phyloP scores from a whole-genome alignment of 2,113 vertebrate genomes.

The Malurus elegans region DNA sequence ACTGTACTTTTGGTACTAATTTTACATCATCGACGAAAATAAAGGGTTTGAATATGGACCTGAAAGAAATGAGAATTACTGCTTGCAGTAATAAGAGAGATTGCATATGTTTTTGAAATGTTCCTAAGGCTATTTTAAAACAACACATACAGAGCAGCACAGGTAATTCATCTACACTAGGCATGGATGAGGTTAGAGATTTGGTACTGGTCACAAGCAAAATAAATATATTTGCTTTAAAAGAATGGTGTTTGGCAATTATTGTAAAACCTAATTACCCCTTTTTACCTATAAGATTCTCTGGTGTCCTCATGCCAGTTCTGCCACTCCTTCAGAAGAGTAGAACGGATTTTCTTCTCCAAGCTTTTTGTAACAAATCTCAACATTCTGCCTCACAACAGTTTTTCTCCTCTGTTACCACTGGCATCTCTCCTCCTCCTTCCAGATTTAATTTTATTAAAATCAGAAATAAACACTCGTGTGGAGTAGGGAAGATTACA shows the following conservation, averaged over 20 bases:
- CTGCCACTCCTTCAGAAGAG: not conserved
- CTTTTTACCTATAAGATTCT: not conserved
- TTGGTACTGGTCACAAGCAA: not conserved
- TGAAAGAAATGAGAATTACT: slow-evolving; percentile 58
- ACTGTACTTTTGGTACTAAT: slow-evolving; percentile 77
- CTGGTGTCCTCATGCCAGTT: not conserved
- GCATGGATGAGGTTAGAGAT: not conserved
- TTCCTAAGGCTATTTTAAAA: not conserved
- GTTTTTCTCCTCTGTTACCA: not conserved
- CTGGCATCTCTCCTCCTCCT: not conserved
- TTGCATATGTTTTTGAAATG: not conserved
- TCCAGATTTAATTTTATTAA: not conserved
- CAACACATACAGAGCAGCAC: not conserved
- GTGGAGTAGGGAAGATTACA: not conserved
- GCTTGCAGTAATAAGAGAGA: not conserved
- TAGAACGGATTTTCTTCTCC: not conserved
- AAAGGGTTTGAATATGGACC: slow-evolving; percentile 86
- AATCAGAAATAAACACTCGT: not conserved
- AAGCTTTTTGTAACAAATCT: not conserved
- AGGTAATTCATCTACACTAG: not conserved
- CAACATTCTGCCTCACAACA: not conserved
- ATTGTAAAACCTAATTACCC: not conserved
- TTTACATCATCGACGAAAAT: slow-evolving; percentile 83
- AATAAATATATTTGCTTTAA: not conserved
- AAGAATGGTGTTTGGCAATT: not conserved